Evolutionary conservation across 2,888 invertebrate species (phyloP), one percentile per base, ranked within the genome.

Genomic region (Caenorhabditis macrosperma): DNA sequence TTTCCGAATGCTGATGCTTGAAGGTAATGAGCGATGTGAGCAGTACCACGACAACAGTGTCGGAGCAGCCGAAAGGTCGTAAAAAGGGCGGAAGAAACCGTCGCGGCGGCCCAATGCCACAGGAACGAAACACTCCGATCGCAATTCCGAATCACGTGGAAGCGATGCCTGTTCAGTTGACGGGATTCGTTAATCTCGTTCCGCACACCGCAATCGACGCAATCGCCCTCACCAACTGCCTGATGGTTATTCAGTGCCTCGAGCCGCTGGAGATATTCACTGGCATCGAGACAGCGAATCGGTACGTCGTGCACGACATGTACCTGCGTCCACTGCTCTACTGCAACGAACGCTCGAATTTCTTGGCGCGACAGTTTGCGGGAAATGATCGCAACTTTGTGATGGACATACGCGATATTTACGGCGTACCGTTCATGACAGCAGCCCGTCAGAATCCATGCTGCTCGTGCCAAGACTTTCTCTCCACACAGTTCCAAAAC

Each of bases 261-360:
- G 74, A 74, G 50, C 57, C 59, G 1, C 33, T 74, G 22, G 74
- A 74, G 48, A 60, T 74, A 17, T 64, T 74, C 59, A 66, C 66
- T 2, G 74, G 66, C 4, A 44, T 66, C 44, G 74, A 74, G 41
- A 74, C 74, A 1, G 28, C 24, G 0, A 74, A 74, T 57, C 64
- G 74, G 26, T 74, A 74, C 41, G 66, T 74, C n/a, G 64, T 74
- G 4, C 64, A 74, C 38, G 74, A 74, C 20, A 74, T 74, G 74
- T 74, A 52, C 24, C 64, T 74, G 17, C 64, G 74, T 30, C 74
- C 66, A 9, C 24, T 74, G 52, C 57, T 74, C n/a, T 74, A 46
- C 30, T 64, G 66, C 26, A 52, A 48, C 35, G 74, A 74, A n/a
- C 28, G 50, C 17, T 74, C 74, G 30, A 69, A 60, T 22, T 12